Base-by-base conservation (phyloP, 2,797 vertebrate genomes). In the Rhadinocentrus ornatus region DNA sequence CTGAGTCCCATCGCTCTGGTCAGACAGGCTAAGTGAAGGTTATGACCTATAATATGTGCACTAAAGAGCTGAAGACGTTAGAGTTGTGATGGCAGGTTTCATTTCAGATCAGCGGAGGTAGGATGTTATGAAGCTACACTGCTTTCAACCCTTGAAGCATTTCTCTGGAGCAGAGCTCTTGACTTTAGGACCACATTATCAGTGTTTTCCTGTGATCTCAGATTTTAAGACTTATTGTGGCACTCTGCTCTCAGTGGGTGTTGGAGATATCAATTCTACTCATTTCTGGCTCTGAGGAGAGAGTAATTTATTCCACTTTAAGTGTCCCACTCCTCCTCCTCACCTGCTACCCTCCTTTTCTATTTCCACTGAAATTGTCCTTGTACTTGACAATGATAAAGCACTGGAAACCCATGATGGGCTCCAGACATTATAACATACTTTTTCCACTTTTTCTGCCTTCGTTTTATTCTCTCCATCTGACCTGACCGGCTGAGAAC, bases 241-340 rank as follows among this genome's bases (percentile, higher is more conserved):
- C 15, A 8, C 7, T 31, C 73, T 22, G 22, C 61, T 68, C 52
- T 61, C 52, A 27, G 12, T 46, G 27, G 48, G 27, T 1, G 62
- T 31, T 55, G 24, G 62, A 77, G 69, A 31, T 15, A 48, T 63
- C 62, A 44, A 3, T 50, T 64, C 37, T 3, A 4, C 62, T 73
- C 35, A 64, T 57, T 58, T 52, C 64, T 32, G 31, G 1, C 65
- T 68, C 22, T 8, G 56, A 64, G 29, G 29, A 29, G 29, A 2
- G 46, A 53, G 63, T 68, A 22, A 77, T 80, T 80, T 69, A 63
- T 80, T 82, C 62, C 62, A 39, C 61, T 61, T 32, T 60, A 66
- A 75, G 71, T 58, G 29, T 29, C 29, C 29, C 29, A 29, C 29
- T 29, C 29, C 29, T 29, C 29, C 29, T 63, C 31, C 44, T 16